Conservation (phyloP, 2,888 invertebrate genomes). For the Spisula solida region DNA sequence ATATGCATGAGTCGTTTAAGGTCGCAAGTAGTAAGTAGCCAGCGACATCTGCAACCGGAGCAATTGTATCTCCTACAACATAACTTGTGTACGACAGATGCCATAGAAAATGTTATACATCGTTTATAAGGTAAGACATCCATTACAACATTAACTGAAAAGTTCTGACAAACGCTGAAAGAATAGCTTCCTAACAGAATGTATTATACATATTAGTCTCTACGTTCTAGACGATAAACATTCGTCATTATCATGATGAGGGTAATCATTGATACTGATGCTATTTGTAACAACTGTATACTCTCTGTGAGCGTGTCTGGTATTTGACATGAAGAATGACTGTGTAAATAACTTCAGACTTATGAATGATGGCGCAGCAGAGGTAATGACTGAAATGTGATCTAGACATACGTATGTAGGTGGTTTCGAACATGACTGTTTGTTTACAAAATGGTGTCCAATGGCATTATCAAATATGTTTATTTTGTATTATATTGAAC, state of each 20-base stretch:
- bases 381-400: background rate
- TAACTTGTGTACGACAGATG: too few relatives aligned
- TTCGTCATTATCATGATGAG: background rate
- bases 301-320: background rate
- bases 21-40: too few relatives aligned
- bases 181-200: background rate
- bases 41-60: too few relatives aligned
- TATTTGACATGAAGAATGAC: background rate
- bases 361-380: background rate
- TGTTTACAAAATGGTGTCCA: too few relatives aligned
- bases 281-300: background rate
- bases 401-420: background rate
- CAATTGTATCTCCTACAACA: too few relatives aligned
- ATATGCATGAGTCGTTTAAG: too few relatives aligned
- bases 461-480: too few relatives aligned
- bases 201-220: slow-evolving; percentile 9
- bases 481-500: too few relatives aligned
- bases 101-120: too few relatives aligned
- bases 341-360: background rate
- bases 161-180: background rate
- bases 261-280: background rate
- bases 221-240: background rate
- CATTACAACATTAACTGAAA: background rate
- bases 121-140: background rate
- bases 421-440: too few relatives aligned